Conservation (phyloP, 2,113 vertebrate genomes). For the Hyaena hyaena region DNA sequence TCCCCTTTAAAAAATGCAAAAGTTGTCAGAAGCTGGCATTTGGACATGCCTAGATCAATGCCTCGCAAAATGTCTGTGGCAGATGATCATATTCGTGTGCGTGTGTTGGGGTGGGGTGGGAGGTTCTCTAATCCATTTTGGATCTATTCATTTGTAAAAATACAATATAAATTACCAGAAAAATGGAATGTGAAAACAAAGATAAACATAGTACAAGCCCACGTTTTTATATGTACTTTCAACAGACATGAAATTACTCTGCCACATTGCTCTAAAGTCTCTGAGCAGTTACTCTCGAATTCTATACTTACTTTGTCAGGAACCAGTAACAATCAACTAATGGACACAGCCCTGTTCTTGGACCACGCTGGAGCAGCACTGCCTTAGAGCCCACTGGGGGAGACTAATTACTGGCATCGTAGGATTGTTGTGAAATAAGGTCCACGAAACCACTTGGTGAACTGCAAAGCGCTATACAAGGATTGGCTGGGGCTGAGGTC, state of each 20-base stretch:
- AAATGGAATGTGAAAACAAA: neutral
- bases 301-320: neutral
- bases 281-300: neutral
- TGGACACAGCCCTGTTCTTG: neutral
- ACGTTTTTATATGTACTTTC: neutral
- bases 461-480: neutral
- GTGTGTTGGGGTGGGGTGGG: neutral
- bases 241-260: neutral
- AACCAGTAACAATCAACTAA: neutral
- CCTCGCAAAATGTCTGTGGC: neutral
- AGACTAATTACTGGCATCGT: neutral
- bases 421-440: neutral
- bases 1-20: neutral
- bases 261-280: neutral
- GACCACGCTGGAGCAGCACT: neutral
- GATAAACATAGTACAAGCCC: neutral
- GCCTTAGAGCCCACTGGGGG: neutral
- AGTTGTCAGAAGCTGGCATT: neutral
- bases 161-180: neutral
- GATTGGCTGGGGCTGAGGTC: neutral
- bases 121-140: neutral
- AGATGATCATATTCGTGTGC: neutral
- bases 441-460: neutral
- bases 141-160: slow-evolving; percentile 14
- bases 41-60: neutral